phyloP scores from a whole-genome alignment of 2,113 vertebrate species.

The Colistium nudipinnis region DNA sequence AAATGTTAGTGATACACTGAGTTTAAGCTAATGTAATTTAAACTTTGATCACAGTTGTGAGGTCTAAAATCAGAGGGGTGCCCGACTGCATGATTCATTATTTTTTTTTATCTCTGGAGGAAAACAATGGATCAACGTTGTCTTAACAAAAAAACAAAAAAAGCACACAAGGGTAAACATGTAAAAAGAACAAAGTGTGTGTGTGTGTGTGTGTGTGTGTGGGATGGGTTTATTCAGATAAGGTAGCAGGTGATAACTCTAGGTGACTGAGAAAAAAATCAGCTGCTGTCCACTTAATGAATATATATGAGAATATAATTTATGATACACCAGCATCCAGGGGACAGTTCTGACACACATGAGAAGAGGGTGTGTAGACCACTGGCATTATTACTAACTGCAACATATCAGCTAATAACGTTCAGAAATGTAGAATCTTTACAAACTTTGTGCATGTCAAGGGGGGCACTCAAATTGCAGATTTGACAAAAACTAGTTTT shows the following conservation, averaged over 20 bases:
- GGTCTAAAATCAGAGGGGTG: not conserved
- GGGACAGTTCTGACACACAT: conserved; percentile 27
- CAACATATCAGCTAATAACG: conserved; percentile 28
- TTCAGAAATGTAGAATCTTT: conserved; percentile 34
- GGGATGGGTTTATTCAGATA: not conserved
- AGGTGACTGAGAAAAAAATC: conserved; percentile 15
- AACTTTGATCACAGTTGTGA: not conserved
- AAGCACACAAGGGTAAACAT: conserved; percentile 3
- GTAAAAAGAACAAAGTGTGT: conserved; percentile 1
- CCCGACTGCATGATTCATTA: not conserved
- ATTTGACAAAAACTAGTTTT: not conserved
- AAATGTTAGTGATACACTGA: not conserved
- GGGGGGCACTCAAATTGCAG: too few species aligned
- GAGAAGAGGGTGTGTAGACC: conserved; percentile 27
- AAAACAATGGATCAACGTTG: not conserved
- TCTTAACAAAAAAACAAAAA: not conserved
- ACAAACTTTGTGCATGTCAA: conserved; percentile 1
- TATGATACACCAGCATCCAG: conserved; percentile 61
- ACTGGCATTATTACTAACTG: conserved; percentile 23
- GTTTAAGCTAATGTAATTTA: conserved; percentile 1
- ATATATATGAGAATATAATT: too few species aligned
- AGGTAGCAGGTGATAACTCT: conserved; percentile 28
- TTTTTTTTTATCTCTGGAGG: not conserved
- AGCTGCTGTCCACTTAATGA: conserved; percentile 68
- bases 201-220: not conserved